These are phyloP conservation scores for Drosophila nr. perissopoda DNA, from an alignment of 2,888 invertebrate species.

Conservation along the genomic window DNA sequence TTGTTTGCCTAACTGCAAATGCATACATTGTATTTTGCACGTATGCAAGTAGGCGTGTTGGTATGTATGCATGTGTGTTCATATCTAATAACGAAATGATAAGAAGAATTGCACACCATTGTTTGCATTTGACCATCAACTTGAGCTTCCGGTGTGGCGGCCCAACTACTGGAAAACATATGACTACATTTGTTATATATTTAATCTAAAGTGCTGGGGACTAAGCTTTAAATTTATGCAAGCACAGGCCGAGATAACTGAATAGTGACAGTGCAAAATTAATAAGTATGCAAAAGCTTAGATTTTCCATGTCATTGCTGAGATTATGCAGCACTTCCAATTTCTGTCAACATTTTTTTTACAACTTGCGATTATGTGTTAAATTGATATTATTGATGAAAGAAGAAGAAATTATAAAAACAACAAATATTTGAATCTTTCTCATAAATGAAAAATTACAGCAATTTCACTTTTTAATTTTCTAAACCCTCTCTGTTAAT, in stretches of 20 bases:
- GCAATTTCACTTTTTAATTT: not conserved
- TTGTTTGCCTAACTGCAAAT: not conserved
- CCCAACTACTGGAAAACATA: not conserved
- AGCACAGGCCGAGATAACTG: not conserved
- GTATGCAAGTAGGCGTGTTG: not conserved
- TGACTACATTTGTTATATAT: slow-evolving; percentile 21
- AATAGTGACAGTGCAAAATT: not conserved
- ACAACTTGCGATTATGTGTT: not conserved
- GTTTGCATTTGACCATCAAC: slow-evolving; percentile 21
- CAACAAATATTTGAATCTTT: not conserved
- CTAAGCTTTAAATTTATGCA: slow-evolving; percentile 2
- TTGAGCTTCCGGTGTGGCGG: slow-evolving; percentile 22
- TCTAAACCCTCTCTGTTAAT: not conserved
- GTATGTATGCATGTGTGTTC: not conserved
- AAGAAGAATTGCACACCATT: slow-evolving; percentile 13
- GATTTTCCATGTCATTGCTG: not conserved
- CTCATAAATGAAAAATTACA: not conserved
- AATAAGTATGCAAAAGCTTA: not conserved
- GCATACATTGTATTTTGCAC: not conserved
- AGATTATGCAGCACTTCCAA: not conserved
- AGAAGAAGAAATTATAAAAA: not conserved
- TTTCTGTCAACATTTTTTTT: not conserved
- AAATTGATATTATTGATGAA: not conserved
- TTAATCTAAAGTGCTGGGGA: slow-evolving; percentile 29
- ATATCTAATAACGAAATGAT: slow-evolving; percentile 19